phyloP scores from a whole-genome alignment of 1,140 invertebrate genomes.

The Drosophila gunungcola region DNA sequence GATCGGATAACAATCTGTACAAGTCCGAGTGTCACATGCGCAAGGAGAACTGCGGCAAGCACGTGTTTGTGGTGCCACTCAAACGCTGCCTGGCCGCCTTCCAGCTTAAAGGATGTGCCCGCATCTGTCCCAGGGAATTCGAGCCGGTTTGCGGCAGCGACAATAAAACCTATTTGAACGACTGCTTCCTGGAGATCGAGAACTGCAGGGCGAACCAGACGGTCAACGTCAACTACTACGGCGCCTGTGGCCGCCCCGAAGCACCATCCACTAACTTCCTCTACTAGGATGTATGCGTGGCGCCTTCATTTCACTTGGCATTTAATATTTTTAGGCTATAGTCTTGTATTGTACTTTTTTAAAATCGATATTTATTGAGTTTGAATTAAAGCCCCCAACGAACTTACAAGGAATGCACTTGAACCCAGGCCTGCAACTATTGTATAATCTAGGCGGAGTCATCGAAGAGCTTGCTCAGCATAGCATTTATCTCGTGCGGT shows the following conservation, averaged over 20 bases:
- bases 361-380: slow-evolving; percentile 79
- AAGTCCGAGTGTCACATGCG: slow-evolving; percentile 97
- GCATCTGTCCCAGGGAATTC: slow-evolving; percentile 93
- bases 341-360: slow-evolving; percentile 73
- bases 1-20: slow-evolving; percentile 96
- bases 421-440: not conserved
- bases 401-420: slow-evolving; percentile 58
- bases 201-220: slow-evolving; percentile 91
- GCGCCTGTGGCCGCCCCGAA: slow-evolving; percentile 81
- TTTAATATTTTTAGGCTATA: slow-evolving; percentile 78
- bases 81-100: slow-evolving; percentile 93
- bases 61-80: slow-evolving; percentile 94
- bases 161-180: slow-evolving; percentile 95
- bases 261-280: slow-evolving; percentile 82
- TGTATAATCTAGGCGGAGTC: slow-evolving; percentile 85
- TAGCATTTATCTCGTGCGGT: slow-evolving; percentile 91
- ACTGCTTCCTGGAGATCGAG: slow-evolving; percentile 96
- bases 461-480: slow-evolving; percentile 95
- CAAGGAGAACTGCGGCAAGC: slow-evolving; percentile 95
- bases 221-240: slow-evolving; percentile 78
- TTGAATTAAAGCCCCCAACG: slow-evolving; percentile 73
- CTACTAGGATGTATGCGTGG: slow-evolving; percentile 48
- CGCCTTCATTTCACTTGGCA: slow-evolving; percentile 61
- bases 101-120: slow-evolving; percentile 93
- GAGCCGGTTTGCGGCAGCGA: slow-evolving; percentile 96